Conservation (phyloP, 2,113 vertebrate species). For the Mormyrus iriodes region DNA sequence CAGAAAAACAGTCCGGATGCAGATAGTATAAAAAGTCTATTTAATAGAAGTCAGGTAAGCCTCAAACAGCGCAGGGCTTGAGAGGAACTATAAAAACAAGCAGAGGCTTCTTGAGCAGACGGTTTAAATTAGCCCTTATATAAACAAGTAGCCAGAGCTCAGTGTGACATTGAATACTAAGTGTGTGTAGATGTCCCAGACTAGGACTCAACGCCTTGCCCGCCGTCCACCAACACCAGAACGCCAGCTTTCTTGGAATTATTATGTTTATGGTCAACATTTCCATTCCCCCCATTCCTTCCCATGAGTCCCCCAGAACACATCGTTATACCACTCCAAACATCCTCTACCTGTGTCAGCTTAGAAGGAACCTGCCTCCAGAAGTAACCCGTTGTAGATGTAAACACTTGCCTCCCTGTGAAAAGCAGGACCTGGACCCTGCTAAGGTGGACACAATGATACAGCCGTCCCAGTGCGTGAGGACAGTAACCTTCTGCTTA, state of each 20-base stretch:
- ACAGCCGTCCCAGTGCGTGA: neutral
- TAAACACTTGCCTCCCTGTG: neutral
- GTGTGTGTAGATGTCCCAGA: slow-evolving; percentile 24
- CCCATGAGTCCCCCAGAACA: slow-evolving; percentile 30
- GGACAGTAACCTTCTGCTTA: neutral
- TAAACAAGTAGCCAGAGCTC: slow-evolving; percentile 47
- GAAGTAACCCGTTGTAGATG: neutral
- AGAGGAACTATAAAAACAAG: slow-evolving; percentile 61
- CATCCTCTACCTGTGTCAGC: slow-evolving; percentile 33
- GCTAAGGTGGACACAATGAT: neutral
- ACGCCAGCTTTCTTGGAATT: slow-evolving; percentile 38
- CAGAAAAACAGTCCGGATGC: slow-evolving; percentile 62
- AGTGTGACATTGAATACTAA: slow-evolving; percentile 44
- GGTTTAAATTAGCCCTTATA: slow-evolving; percentile 59
- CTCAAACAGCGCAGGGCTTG: slow-evolving; percentile 30
- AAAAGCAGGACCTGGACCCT: neutral
- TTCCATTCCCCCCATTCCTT: slow-evolving; percentile 32
- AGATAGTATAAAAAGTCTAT: slow-evolving; percentile 66
- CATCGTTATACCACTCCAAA: slow-evolving; percentile 28
- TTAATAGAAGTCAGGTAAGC: slow-evolving; percentile 61
- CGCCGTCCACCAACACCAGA: slow-evolving; percentile 20
- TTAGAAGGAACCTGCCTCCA: neutral
- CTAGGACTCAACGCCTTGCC: slow-evolving; percentile 27
- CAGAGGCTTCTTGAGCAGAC: slow-evolving; percentile 42
- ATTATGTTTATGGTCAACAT: slow-evolving; percentile 37